Percentiles rank a stretch among this genome's conserved stretches.
phyloP scores from a whole-genome alignment of 2,113 vertebrate species.

The Columba janthina region DNA sequence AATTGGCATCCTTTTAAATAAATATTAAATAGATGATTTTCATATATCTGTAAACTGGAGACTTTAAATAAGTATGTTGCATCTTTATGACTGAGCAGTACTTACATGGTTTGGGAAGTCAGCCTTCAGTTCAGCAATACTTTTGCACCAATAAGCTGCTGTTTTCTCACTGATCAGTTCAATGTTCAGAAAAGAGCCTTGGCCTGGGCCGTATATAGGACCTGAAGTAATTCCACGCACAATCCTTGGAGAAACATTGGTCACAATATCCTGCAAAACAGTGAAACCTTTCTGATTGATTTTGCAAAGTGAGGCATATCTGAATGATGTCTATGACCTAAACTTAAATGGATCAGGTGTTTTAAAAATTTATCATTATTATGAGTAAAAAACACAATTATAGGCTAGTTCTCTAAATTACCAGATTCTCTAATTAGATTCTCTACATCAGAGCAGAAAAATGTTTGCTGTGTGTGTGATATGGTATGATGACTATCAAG shows the following conservation, averaged over 20 bases:
- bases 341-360: not conserved
- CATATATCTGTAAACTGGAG: conserved; percentile 30
- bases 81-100: conserved; percentile 39
- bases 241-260: conserved; percentile 93
- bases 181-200: conserved; percentile 92
- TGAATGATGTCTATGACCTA: not conserved
- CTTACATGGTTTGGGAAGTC: conserved; percentile 89
- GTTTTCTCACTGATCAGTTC: conserved; percentile 95
- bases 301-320: not conserved
- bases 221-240: conserved; percentile 90
- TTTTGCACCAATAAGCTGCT: conserved; percentile 90
- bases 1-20: conserved; percentile 48
- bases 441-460: not conserved
- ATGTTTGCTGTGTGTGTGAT: not conserved
- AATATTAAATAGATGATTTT: conserved; percentile 49
- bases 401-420: not conserved
- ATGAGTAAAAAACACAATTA: not conserved
- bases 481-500: not conserved
- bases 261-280: conserved; percentile 88
- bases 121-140: conserved; percentile 85
- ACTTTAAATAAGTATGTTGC: conserved; percentile 20
- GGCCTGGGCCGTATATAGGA: conserved; percentile 85
- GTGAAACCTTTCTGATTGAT: not conserved
- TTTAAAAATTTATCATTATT: not conserved
- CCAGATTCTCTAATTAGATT: not conserved